A percentile compares a stretch with the other conserved stretches of the same genome.
These are phyloP conservation scores for Eubasilissa regina DNA, from an alignment of 1,140 invertebrate genomes.

Conservation along the genomic window DNA sequence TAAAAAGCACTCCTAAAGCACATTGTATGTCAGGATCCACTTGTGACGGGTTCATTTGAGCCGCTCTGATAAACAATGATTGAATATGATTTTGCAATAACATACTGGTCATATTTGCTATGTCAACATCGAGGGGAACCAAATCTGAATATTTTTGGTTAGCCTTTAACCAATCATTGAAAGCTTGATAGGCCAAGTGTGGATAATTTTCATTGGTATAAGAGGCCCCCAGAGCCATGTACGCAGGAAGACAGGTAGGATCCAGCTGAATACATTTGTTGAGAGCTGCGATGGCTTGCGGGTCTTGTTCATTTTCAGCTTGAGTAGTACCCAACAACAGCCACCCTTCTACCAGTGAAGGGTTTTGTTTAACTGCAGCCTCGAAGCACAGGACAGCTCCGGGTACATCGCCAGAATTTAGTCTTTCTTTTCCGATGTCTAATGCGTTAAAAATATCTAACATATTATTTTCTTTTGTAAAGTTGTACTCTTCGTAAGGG, in stretches of 20 bases:
- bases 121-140: conserved; percentile 71
- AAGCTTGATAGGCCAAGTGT: conserved; percentile 80
- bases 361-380: conserved; percentile 91
- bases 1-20: conserved; percentile 95
- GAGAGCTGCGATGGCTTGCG: conserved; percentile 89
- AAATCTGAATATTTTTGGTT: conserved; percentile 90
- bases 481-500: conserved; percentile 81
- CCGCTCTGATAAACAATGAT: conserved; percentile 89
- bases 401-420: conserved; percentile 91
- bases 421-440: conserved; percentile 86
- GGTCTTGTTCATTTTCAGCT: conserved; percentile 90
- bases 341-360: conserved; percentile 88
- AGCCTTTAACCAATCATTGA: conserved; percentile 88
- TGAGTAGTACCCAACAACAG: conserved; percentile 89
- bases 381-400: conserved; percentile 98
- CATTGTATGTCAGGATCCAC: conserved; percentile 97
- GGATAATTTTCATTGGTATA: conserved; percentile 96
- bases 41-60: conserved; percentile 81
- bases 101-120: conserved; percentile 65
- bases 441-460: conserved; percentile 86
- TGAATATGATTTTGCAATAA: conserved; percentile 76
- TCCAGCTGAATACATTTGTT: conserved; percentile 89
- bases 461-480: conserved; percentile 91
- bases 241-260: conserved; percentile 85
- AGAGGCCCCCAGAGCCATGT: conserved; percentile 93